Conservation (phyloP, 2,797 vertebrate genomes). For the Myotis planiceps region DNA sequence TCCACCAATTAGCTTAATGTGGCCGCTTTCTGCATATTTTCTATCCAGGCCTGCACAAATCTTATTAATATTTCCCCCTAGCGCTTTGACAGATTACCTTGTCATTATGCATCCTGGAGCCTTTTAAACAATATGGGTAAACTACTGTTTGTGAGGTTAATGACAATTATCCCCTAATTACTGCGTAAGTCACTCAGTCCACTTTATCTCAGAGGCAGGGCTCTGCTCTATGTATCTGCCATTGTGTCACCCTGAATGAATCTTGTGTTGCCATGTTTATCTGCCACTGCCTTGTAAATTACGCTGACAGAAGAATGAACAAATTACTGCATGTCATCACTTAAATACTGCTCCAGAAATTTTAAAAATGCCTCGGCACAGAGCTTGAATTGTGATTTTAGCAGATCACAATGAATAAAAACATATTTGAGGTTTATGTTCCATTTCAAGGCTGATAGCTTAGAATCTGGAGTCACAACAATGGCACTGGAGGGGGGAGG, state of each 20-base stretch:
- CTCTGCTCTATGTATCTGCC: conserved; percentile 93
- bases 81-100: conserved; percentile 99
- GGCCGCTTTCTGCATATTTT: conserved; percentile 97
- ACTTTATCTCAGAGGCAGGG: conserved; percentile 94
- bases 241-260: conserved; percentile 91
- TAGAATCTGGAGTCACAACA: conserved; percentile 62
- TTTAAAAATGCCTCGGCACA: conserved; percentile 67
- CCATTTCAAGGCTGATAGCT: conserved; percentile 65
- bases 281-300: conserved; percentile 92
- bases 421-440: conserved; percentile 86
- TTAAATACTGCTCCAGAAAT: conserved; percentile 91
- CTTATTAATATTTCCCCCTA: conserved; percentile 99
- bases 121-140: conserved; percentile 99
- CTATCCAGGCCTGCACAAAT: conserved; percentile 97
- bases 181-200: conserved; percentile 95
- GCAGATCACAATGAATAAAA: conserved; percentile 89
- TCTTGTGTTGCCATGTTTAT: conserved; percentile 93
- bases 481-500: conserved; percentile 9
- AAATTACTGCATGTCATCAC: conserved; percentile 94
- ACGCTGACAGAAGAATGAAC: conserved; percentile 92
- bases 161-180: conserved; percentile 99
- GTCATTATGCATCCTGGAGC: conserved; percentile 99
- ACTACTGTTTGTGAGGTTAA: conserved; percentile 99
- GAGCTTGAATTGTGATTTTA: conserved; percentile 85
- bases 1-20: conserved; percentile 99